Evolutionary conservation across 2,797 vertebrate species (phyloP).

Genomic region (Sternotherus odoratus): DNA sequence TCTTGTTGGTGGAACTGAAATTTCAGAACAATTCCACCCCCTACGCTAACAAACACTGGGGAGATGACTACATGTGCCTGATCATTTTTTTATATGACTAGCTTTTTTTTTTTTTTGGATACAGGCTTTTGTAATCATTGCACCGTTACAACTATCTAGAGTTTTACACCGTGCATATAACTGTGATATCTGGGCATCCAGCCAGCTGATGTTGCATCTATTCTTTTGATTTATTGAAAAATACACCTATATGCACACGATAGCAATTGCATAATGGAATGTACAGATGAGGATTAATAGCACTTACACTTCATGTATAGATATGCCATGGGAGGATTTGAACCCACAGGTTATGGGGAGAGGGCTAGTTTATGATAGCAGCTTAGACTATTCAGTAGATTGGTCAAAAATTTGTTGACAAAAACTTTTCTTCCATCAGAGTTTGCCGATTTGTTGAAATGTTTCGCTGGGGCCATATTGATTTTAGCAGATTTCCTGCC

Average conservation of each 20-base stretch:
- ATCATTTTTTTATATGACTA: not conserved
- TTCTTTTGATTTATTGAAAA: not conserved
- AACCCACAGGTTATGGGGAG: not conserved
- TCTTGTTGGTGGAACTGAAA: not conserved
- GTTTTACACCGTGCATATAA: not conserved
- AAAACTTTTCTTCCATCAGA: not conserved
- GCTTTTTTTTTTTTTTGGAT: not conserved
- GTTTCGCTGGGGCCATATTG: not conserved
- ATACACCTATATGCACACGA: not conserved
- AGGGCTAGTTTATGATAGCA: not conserved
- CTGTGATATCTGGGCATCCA: not conserved
- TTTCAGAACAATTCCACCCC: not conserved
- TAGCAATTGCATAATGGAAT: not conserved
- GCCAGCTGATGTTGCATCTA: not conserved
- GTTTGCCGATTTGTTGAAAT: not conserved
- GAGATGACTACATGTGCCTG: not conserved
- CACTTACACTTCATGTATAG: not conserved
- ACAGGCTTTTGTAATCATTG: not conserved
- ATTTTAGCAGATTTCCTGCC: not conserved
- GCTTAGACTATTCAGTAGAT: not conserved
- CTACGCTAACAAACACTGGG: fast-evolving
- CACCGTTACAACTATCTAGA: not conserved
- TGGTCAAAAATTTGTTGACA: not conserved
- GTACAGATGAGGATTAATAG: not conserved
- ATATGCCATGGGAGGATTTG: not conserved